Evolutionary conservation across 2,888 invertebrate species (phyloP).

Genomic region (Uropetala carovei): DNA sequence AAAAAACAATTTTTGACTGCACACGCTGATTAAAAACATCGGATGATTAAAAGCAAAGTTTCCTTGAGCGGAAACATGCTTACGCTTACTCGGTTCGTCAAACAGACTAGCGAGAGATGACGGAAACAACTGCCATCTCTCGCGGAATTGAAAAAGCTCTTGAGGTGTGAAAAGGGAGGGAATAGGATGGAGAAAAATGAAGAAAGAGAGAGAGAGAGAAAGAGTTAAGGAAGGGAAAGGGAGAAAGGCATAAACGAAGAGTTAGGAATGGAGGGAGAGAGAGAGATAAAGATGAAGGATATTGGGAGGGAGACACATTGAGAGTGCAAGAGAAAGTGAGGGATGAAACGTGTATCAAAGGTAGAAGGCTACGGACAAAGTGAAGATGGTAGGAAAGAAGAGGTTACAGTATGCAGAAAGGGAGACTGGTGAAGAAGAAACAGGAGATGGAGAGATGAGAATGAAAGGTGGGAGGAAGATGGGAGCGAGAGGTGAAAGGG

Average conservation of each 20-base stretch:
- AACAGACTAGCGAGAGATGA: background rate
- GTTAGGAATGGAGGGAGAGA: background rate
- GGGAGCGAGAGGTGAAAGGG: background rate
- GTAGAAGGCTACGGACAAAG: background rate
- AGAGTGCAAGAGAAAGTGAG: background rate
- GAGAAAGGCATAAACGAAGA: background rate
- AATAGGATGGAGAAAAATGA: background rate
- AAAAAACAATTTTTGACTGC: background rate
- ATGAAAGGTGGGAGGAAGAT: background rate
- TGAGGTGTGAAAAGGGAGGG: background rate
- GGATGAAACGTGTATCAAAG: background rate
- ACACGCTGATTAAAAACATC: background rate
- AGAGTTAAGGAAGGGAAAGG: background rate
- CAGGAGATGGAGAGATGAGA: background rate
- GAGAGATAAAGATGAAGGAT: background rate
- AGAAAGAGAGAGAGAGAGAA: background rate
- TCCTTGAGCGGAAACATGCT: background rate
- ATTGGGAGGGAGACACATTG: background rate
- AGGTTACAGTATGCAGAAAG: background rate
- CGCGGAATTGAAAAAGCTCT: background rate
- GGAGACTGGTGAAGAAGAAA: background rate
- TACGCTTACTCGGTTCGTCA: background rate
- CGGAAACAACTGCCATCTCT: constrained; percentile 1
- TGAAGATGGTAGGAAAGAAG: too few relatives aligned
- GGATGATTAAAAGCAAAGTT: background rate